Evolutionary conservation across 2,113 vertebrate genomes (phyloP).

Genomic region (Rallus limicola): DNA sequence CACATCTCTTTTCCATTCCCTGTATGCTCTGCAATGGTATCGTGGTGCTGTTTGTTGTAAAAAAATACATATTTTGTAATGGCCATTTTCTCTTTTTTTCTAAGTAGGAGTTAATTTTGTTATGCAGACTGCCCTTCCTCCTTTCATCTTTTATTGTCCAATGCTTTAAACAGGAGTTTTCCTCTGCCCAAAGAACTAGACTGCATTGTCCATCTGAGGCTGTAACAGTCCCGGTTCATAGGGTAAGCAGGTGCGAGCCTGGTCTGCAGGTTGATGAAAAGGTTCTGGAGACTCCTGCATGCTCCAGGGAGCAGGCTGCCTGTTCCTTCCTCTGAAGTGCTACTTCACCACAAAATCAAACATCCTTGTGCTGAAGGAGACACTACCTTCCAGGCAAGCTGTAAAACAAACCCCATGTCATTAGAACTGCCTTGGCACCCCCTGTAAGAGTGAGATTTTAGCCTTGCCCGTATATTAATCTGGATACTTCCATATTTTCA

Average conservation of each 20-base stretch:
- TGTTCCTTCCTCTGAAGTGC: neutral
- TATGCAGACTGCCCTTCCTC: slow-evolving; percentile 30
- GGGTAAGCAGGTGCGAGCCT: neutral
- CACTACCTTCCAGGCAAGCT: neutral
- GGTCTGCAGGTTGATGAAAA: neutral
- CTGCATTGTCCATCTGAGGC: neutral
- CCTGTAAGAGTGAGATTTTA: neutral
- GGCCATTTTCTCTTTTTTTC: neutral
- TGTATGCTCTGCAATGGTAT: neutral
- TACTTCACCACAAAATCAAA: neutral
- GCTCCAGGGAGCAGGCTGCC: neutral
- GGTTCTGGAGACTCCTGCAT: rapidly evolving
- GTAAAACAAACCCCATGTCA: neutral
- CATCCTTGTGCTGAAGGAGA: neutral
- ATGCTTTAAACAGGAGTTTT: slow-evolving; percentile 29
- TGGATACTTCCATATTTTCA: neutral
- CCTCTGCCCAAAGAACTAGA: neutral
- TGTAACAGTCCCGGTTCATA: neutral
- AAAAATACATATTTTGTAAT: neutral
- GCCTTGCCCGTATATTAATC: neutral
- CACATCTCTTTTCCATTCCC: neutral
- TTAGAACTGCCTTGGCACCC: neutral
- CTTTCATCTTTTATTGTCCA: slow-evolving; percentile 14
- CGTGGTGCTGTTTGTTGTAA: neutral
- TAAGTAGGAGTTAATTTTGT: slow-evolving; percentile 39